Evolutionary conservation across 2,888 invertebrate genomes (phyloP).

Genomic region (Clivina fossor): DNA sequence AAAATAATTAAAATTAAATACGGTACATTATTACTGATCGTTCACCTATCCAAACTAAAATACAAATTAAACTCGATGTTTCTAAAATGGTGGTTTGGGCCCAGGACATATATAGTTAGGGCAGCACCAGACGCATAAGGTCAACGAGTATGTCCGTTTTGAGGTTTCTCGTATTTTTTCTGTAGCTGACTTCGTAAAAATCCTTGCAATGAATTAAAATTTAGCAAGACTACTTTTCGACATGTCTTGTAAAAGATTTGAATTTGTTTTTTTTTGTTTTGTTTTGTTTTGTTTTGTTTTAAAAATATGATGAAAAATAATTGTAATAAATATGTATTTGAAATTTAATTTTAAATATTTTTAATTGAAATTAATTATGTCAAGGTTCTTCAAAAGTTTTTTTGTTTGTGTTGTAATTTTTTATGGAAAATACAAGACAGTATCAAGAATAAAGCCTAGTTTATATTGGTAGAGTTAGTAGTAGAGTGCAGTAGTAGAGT

Average conservation of each 20-base stretch:
- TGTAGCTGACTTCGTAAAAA: not conserved
- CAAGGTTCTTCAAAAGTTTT: too few species aligned
- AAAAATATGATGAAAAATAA: not conserved
- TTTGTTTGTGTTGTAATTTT: too few species aligned
- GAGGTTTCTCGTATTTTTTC: not conserved
- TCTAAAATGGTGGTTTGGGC: not conserved
- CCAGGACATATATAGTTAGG: not conserved
- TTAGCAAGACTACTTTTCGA: constrained; percentile 1
- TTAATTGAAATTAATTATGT: too few species aligned
- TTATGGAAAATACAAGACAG: too few species aligned
- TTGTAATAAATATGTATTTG: too few species aligned
- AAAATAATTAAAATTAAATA: not conserved
- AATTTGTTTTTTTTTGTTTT: not conserved
- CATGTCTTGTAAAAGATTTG: not conserved
- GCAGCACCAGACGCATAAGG: not conserved
- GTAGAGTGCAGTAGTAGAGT: too few species aligned
- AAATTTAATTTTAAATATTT: too few species aligned
- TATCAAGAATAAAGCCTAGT: too few species aligned
- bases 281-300: not conserved
- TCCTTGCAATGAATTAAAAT: too few species aligned
- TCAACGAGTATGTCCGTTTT: not conserved
- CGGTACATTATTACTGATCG: too few species aligned
- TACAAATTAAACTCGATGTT: not conserved
- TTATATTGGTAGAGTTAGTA: too few species aligned
- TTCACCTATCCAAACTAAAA: not conserved